Evolutionary conservation across 2,797 vertebrate genomes (phyloP).

Genomic region (Tokudaia muenninki): DNA sequence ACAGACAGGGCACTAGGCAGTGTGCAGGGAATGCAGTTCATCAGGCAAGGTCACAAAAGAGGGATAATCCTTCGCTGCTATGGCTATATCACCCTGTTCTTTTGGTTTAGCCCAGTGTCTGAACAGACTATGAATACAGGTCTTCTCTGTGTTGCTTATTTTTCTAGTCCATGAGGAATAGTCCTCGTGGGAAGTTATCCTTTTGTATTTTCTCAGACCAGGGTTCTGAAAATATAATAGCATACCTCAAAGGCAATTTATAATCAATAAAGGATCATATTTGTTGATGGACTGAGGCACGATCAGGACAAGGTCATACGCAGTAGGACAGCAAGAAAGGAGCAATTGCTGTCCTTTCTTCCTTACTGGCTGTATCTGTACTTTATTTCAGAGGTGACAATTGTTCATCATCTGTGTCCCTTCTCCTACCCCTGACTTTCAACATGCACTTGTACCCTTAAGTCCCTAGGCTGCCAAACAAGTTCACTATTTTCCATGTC

Average conservation of each 20-base stretch:
- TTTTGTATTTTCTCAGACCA: slow-evolving; percentile 38
- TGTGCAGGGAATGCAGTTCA: rapidly evolving
- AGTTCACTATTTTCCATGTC: not conserved
- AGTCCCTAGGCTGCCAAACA: not conserved
- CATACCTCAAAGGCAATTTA: not conserved
- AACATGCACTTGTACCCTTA: rapidly evolving
- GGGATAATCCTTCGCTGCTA: rapidly evolving
- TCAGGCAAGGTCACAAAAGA: not conserved
- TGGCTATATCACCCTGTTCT: rapidly evolving
- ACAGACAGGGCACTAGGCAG: not conserved
- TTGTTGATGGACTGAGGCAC: not conserved
- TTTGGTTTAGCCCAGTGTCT: not conserved
- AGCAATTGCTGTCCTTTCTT: not conserved
- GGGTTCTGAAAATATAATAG: not conserved
- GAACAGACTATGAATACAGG: not conserved
- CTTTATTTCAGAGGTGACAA: not conserved
- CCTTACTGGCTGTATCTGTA: not conserved
- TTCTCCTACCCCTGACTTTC: not conserved
- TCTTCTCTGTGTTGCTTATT: slow-evolving; percentile 11
- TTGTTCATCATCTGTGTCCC: not conserved
- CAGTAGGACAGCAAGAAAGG: not conserved
- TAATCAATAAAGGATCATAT: not conserved
- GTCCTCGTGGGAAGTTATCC: not conserved
- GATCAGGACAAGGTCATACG: not conserved
- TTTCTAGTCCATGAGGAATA: not conserved